phyloP scores from a whole-genome alignment of 2,888 invertebrate genomes.

The Biston stratarius region DNA sequence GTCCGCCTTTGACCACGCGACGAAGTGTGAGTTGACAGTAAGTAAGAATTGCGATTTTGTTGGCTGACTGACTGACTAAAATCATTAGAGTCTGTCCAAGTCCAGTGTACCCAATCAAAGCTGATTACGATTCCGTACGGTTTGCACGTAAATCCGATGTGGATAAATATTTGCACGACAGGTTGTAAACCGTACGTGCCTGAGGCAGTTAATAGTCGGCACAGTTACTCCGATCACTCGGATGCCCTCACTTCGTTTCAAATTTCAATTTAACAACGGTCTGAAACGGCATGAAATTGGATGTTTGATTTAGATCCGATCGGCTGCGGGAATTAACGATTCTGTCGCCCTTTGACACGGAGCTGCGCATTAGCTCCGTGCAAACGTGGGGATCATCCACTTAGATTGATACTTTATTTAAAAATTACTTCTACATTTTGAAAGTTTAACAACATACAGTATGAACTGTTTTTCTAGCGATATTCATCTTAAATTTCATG shows the following conservation, averaged over 20 bases:
- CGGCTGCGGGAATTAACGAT: conserved; percentile 37
- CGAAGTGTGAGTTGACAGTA: no score
- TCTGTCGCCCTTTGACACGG: conserved; percentile 33
- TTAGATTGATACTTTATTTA: neutral
- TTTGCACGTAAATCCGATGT: conserved; percentile 81
- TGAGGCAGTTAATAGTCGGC: conserved; percentile 66
- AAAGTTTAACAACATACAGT: neutral
- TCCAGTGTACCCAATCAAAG: conserved; percentile 69
- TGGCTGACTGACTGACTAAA: conserved; percentile 6
- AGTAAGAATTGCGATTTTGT: neutral
- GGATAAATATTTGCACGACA: conserved; percentile 85
- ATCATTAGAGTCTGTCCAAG: conserved; percentile 41
- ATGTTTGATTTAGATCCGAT: conserved; percentile 40
- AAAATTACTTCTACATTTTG: neutral
- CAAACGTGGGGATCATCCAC: conserved; percentile 15
- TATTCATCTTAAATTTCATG: no score
- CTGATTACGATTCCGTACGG: conserved; percentile 81
- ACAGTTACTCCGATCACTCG: conserved; percentile 80
- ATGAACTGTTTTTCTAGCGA: neutral
- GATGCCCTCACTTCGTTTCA: conserved; percentile 60
- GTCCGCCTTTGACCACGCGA: neutral
- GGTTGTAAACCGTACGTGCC: conserved; percentile 80
- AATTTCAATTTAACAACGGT: conserved; percentile 61
- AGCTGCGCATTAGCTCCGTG: conserved; percentile 19
- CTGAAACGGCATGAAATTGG: conserved; percentile 44